These are phyloP conservation scores for Leptinotarsa rubiginosa DNA, from an alignment of 2,888 invertebrate genomes.

Conservation along the genomic window DNA sequence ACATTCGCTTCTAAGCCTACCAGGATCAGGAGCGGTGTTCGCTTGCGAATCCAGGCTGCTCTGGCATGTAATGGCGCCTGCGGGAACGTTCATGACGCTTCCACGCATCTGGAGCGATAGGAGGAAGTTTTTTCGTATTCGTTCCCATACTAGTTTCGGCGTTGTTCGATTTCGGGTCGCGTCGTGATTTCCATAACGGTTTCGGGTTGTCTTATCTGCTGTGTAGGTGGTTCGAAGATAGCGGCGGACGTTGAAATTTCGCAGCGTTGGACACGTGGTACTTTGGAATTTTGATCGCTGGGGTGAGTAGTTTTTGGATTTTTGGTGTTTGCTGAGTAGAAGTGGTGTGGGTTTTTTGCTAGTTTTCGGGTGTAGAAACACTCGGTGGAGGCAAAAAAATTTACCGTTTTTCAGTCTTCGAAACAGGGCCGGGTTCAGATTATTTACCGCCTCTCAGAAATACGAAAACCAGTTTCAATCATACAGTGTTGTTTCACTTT, in stretches of 20 bases:
- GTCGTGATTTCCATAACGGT: background rate
- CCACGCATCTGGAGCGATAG: constrained; percentile 16
- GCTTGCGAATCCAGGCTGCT: background rate
- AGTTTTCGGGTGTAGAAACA: too few relatives aligned
- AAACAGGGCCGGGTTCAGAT: too few relatives aligned
- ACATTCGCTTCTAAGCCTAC: constrained; percentile 8
- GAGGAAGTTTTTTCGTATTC: constrained; percentile 16
- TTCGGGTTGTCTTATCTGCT: constrained; percentile 18
- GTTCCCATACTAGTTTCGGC: constrained; percentile 14
- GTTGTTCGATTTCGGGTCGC: background rate
- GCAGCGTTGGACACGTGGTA: background rate
- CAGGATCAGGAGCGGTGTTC: background rate
- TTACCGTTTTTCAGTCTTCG: too few relatives aligned
- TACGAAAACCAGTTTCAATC: too few relatives aligned
- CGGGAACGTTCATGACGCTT: background rate
- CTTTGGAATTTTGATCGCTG: background rate
- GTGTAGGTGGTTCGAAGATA: constrained; percentile 10
- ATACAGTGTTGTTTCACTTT: too few relatives aligned
- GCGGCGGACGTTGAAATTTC: background rate
- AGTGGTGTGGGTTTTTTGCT: background rate
- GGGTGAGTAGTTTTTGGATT: constrained; percentile 11
- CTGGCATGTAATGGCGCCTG: background rate
- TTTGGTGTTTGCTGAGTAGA: background rate
- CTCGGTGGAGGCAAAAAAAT: too few relatives aligned
- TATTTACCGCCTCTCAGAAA: too few relatives aligned